phyloP scores from a whole-genome alignment of 2,797 vertebrate species.

The Prionace glauca region DNA sequence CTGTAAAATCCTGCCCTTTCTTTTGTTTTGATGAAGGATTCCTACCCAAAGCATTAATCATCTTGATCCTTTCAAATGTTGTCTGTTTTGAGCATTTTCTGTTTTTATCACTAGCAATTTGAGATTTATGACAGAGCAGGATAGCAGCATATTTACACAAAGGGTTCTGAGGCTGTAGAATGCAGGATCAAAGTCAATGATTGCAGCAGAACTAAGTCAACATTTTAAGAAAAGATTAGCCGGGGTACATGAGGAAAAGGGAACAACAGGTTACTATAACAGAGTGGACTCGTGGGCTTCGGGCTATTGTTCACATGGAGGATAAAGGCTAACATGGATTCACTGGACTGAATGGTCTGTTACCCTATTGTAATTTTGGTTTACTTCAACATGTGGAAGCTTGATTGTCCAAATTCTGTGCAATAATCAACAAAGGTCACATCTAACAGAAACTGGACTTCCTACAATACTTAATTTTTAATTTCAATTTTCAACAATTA shows the following conservation, averaged over 20 bases:
- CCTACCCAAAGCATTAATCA: not conserved
- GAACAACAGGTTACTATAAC: not conserved
- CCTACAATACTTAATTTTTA: not conserved
- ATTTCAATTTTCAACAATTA: not conserved
- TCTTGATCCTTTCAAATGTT: not conserved
- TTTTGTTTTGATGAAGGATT: not conserved
- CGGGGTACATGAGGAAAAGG: not conserved
- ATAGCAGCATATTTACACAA: not conserved
- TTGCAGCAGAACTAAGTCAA: not conserved
- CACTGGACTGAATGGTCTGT: not conserved
- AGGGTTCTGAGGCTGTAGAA: not conserved
- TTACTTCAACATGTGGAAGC: not conserved
- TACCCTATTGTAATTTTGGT: not conserved
- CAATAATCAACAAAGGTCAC: not conserved
- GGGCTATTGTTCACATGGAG: not conserved
- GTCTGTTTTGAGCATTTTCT: not conserved
- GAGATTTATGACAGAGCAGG: not conserved
- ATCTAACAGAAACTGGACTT: not conserved
- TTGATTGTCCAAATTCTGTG: not conserved
- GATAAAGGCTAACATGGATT: not conserved
- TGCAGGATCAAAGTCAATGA: not conserved
- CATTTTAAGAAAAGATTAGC: not conserved
- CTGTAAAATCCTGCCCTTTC: too few relatives aligned
- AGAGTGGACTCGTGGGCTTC: not conserved
- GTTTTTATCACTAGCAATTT: not conserved